phyloP scores from a whole-genome alignment of 2,797 vertebrate genomes.

The Xiphorhynchus erythropygius region DNA sequence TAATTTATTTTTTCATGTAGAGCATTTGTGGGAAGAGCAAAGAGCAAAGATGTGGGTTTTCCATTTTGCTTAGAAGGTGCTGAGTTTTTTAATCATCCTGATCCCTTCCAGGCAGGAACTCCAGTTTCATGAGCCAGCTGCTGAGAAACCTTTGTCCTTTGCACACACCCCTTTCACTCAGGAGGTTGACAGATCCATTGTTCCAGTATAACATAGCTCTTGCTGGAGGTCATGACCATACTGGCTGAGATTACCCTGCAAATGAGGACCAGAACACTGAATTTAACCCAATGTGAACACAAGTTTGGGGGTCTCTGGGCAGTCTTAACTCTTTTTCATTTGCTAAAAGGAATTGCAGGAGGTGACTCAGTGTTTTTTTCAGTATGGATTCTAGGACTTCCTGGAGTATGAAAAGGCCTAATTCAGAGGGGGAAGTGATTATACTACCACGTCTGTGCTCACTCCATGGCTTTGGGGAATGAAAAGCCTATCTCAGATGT shows the following conservation, averaged over 20 bases:
- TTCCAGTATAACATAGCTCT: slow-evolving; percentile 57
- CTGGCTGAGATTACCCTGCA: slow-evolving; percentile 59
- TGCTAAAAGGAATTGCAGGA: slow-evolving; percentile 54
- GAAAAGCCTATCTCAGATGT: not conserved
- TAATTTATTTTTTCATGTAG: slow-evolving; percentile 44
- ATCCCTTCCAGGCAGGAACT: slow-evolving; percentile 64
- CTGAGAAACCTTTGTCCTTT: slow-evolving; percentile 67
- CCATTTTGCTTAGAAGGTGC: slow-evolving; percentile 54
- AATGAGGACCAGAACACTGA: slow-evolving; percentile 60
- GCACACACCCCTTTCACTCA: slow-evolving; percentile 57
- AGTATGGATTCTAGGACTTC: slow-evolving; percentile 34
- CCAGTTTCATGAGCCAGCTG: slow-evolving; percentile 56
- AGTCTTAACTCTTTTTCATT: slow-evolving; percentile 15
- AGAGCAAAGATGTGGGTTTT: slow-evolving; percentile 46
- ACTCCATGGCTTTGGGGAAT: not conserved
- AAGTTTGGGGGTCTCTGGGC: not conserved
- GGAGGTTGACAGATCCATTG: slow-evolving; percentile 60
- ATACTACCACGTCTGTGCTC: not conserved
- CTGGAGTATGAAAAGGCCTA: slow-evolving; percentile 23
- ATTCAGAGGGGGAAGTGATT: not conserved
- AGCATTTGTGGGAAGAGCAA: slow-evolving; percentile 24
- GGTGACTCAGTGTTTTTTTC: not conserved
- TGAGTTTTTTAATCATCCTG: slow-evolving; percentile 65
- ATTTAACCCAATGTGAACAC: slow-evolving; percentile 23
- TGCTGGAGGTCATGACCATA: slow-evolving; percentile 61